These are phyloP conservation scores for Listrodromus nycthemerus DNA, from an alignment of 2,888 invertebrate genomes.

Conservation along the genomic window DNA sequence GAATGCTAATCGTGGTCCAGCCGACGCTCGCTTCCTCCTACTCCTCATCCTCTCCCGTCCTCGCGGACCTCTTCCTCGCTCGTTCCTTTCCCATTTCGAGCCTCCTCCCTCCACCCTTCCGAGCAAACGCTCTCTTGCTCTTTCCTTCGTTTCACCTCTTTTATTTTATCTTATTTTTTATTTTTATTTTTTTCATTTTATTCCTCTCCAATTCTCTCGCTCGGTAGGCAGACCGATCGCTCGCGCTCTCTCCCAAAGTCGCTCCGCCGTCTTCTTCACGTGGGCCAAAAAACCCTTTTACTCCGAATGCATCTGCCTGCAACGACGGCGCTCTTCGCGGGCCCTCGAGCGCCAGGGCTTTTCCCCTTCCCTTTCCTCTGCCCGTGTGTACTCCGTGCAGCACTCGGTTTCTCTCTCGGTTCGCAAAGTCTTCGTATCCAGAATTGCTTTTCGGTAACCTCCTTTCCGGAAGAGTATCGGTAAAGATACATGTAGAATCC, in stretches of 20 bases:
- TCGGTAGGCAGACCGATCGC: neutral
- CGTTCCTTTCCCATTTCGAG: slow-evolving; percentile 50
- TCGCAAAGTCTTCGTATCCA: slow-evolving; percentile 24
- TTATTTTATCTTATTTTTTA: neutral
- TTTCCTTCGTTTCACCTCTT: slow-evolving; percentile 42
- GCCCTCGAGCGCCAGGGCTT: slow-evolving; percentile 44
- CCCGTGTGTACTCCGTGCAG: neutral
- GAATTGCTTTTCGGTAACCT: slow-evolving; percentile 63
- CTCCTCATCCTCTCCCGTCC: slow-evolving; percentile 65
- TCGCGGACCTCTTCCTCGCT: slow-evolving; percentile 58
- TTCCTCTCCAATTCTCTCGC: neutral
- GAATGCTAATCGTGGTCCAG: slow-evolving; percentile 81
- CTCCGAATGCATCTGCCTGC: slow-evolving; percentile 67
- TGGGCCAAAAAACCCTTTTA: slow-evolving; percentile 65
- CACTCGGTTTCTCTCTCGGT: slow-evolving; percentile 7
- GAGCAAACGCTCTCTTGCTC: slow-evolving; percentile 58
- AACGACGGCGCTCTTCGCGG: slow-evolving; percentile 49
- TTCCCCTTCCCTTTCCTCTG: slow-evolving; percentile 2
- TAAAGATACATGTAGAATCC: slow-evolving; percentile 42
- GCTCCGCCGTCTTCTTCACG: slow-evolving; percentile 55
- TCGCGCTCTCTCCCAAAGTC: slow-evolving; percentile 50
- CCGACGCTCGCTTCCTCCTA: slow-evolving; percentile 76
- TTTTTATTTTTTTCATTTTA: slow-evolving; percentile 18
- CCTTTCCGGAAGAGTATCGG: slow-evolving; percentile 56
- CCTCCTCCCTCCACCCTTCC: slow-evolving; percentile 59